Percentiles rank a stretch among this genome's conserved stretches.
Conservation (phyloP, 1,140 invertebrate genomes). For the Nylanderia fulva region DNA sequence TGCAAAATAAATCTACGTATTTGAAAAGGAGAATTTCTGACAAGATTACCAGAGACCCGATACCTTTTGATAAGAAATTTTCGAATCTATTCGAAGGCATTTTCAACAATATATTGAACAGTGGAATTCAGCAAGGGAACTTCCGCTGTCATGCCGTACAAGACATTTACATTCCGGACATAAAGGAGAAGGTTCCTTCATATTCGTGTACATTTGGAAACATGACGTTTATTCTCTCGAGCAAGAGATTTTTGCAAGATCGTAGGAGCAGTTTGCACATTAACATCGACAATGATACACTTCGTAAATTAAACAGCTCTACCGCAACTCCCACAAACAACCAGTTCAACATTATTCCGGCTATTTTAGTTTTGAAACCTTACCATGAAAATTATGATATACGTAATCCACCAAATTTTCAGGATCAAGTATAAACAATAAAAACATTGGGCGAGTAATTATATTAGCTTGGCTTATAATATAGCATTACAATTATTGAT, state of each 20-base stretch:
- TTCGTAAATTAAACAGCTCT: conserved; percentile 58
- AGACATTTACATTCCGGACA: conserved; percentile 71
- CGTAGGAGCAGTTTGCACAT: conserved; percentile 68
- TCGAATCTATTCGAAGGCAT: not conserved
- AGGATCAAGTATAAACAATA: not conserved
- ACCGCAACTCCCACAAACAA: conserved; percentile 2
- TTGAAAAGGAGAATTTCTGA: not conserved
- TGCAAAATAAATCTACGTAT: not conserved
- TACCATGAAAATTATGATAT: conserved; percentile 71
- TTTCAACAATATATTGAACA: not conserved
- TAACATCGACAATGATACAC: conserved; percentile 66
- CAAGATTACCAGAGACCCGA: not conserved
- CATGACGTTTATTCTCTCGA: conserved; percentile 74
- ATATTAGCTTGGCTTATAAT: not conserved
- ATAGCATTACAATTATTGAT: not conserved
- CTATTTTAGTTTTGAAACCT: conserved; percentile 71
- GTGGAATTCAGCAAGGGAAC: conserved; percentile 19
- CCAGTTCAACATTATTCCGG: conserved; percentile 65
- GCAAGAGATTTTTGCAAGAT: conserved; percentile 77
- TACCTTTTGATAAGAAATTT: no score
- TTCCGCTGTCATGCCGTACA: conserved; percentile 69
- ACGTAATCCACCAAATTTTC: not conserved
- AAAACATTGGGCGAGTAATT: not conserved
- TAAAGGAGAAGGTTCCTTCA: conserved; percentile 71
- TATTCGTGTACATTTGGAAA: conserved; percentile 69